Evolutionary conservation across 1,140 invertebrate species (phyloP).

Genomic region (Aphelinus atriplicis): DNA sequence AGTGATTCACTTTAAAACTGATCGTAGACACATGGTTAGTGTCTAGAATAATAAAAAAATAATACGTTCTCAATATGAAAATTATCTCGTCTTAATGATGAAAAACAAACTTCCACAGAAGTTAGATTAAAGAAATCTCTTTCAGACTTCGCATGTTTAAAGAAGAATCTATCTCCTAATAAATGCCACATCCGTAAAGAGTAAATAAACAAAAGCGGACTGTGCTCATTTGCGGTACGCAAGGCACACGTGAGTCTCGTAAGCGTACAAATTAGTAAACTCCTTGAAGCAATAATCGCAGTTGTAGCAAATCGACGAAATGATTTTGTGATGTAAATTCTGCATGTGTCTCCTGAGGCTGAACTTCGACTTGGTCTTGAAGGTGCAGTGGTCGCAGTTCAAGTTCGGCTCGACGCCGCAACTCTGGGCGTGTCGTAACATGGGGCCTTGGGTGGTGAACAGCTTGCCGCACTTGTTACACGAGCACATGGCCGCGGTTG

Average conservation of each 20-base stretch:
- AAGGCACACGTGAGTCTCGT: neutral
- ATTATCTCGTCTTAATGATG: no score
- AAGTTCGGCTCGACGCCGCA: slow-evolving; percentile 3
- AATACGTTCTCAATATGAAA: no score
- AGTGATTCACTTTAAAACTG: no score
- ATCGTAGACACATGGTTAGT: no score
- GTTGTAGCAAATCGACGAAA: neutral
- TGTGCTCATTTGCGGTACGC: no score
- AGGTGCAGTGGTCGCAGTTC: slow-evolving; percentile 1
- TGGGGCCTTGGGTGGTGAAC: neutral
- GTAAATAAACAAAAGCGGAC: no score
- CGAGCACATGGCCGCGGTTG: neutral
- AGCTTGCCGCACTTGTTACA: neutral
- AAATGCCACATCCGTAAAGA: no score
- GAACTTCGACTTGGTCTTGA: slow-evolving; percentile 4
- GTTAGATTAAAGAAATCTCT: no score
- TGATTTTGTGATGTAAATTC: neutral
- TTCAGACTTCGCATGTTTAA: no score
- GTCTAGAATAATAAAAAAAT: no score
- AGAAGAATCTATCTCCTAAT: no score
- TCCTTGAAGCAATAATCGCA: neutral
- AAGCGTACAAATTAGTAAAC: neutral
- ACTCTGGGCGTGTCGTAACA: neutral
- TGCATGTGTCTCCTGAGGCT: slow-evolving; percentile 6
- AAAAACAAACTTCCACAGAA: no score